phyloP scores from a whole-genome alignment of 1,140 invertebrate species.

The Saxidomus purpurata region DNA sequence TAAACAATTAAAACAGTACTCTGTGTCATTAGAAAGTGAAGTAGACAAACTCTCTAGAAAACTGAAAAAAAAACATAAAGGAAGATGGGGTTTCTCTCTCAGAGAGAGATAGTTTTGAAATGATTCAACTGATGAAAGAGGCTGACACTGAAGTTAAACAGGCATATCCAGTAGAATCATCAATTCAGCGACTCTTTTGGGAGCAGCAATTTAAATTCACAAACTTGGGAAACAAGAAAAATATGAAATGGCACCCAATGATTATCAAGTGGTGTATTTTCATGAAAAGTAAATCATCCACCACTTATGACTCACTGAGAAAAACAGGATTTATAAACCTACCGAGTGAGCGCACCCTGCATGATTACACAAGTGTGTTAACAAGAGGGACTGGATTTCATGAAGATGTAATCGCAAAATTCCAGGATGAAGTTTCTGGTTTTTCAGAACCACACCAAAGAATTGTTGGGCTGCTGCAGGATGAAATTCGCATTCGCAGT shows the following conservation, averaged over 20 bases:
- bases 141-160: not conserved
- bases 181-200: conserved; percentile 46
- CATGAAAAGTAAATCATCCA: conserved; percentile 6
- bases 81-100: not conserved
- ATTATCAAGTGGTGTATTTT: conserved; percentile 59
- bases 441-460: not conserved
- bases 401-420: not conserved
- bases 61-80: not conserved
- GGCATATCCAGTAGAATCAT: conserved; percentile 14
- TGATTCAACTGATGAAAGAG: not conserved
- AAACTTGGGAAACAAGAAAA: not conserved
- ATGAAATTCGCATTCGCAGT: conserved; percentile 27
- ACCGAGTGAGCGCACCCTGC: conserved; percentile 53
- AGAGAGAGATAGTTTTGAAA: not conserved
- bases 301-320: conserved; percentile 35
- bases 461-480: conserved; percentile 20
- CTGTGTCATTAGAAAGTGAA: not conserved
- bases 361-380: conserved; percentile 50
- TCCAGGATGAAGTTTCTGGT: not conserved
- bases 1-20: not conserved
- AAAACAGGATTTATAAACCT: conserved; percentile 50
- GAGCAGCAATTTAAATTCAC: conserved; percentile 13
- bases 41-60: not conserved
- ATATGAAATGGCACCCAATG: conserved; percentile 58
- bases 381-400: conserved; percentile 41